phyloP scores from a whole-genome alignment of 2,113 vertebrate species.

The Meriones unguiculatus region DNA sequence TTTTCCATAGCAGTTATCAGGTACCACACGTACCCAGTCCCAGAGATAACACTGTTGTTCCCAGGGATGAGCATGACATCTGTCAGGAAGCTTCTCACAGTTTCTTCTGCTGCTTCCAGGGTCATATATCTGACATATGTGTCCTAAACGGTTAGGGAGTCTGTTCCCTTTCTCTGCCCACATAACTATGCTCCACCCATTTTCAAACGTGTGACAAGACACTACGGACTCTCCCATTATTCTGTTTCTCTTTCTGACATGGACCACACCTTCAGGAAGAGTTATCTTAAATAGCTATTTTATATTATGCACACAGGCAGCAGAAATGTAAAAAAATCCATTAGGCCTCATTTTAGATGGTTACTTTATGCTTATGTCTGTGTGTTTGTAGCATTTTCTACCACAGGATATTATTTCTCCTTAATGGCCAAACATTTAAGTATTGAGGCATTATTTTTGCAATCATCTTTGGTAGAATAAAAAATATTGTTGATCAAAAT shows the following conservation, averaged over 20 bases:
- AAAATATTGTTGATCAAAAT: conserved; percentile 80
- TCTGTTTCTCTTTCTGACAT: conserved; percentile 70
- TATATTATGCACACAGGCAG: background rate
- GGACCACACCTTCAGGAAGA: conserved; percentile 53
- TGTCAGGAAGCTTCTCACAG: conserved; percentile 80
- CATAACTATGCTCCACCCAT: conserved; percentile 81
- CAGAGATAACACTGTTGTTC: conserved; percentile 53
- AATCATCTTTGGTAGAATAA: conserved; percentile 79
- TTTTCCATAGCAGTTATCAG: conserved; percentile 80
- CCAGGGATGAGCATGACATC: conserved; percentile 84
- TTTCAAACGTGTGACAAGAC: conserved; percentile 81
- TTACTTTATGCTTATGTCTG: conserved; percentile 8
- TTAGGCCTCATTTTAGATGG: background rate
- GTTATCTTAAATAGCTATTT: background rate
- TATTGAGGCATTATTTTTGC: conserved; percentile 73
- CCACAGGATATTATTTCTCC: conserved; percentile 64
- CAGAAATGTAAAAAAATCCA: conserved; percentile 53
- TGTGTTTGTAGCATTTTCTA: conserved; percentile 34
- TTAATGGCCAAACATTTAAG: conserved; percentile 74
- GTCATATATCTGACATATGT: conserved; percentile 83
- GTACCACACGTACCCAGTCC: conserved; percentile 63
- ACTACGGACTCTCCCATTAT: conserved; percentile 44
- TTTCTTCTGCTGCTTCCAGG: conserved; percentile 84
- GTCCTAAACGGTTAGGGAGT: conserved; percentile 72
- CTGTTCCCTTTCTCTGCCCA: conserved; percentile 65